Conservation (phyloP, 2,113 vertebrate species). For the Corythornis cristatus region DNA sequence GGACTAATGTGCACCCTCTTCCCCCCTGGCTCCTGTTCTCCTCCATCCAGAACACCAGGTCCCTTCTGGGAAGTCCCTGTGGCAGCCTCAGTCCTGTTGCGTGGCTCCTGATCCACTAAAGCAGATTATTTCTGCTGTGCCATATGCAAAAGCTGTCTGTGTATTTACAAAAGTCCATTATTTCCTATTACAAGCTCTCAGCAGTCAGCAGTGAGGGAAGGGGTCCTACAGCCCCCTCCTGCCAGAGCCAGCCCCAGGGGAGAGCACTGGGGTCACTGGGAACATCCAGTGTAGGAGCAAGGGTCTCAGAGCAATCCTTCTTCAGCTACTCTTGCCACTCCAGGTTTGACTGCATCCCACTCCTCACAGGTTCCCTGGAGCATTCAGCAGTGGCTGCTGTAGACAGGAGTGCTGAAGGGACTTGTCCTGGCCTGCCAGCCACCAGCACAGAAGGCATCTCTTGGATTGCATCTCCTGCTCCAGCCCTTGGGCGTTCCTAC, state of each 20-base stretch:
- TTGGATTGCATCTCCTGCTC: background rate
- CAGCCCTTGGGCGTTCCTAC: background rate
- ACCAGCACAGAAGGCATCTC: background rate
- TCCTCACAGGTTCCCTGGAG: background rate
- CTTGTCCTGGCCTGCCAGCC: background rate
- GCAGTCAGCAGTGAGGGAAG: background rate
- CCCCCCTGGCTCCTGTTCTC: too few species aligned
- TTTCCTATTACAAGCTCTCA: background rate
- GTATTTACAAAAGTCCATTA: background rate
- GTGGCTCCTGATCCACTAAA: background rate
- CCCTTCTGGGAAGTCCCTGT: background rate
- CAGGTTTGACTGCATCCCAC: background rate
- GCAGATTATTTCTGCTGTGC: background rate
- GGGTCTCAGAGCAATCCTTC: background rate
- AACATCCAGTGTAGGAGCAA: rapidly evolving
- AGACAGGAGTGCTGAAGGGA: background rate
- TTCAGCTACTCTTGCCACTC: background rate
- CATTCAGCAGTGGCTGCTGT: background rate
- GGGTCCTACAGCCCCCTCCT: background rate
- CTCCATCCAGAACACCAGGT: rapidly evolving
- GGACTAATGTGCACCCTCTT: background rate
- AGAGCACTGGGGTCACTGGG: background rate
- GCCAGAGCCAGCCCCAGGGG: background rate
- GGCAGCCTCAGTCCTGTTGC: background rate
- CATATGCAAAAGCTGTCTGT: background rate